These are phyloP conservation scores for Mechanitis mazaeus DNA, from an alignment of 2,888 invertebrate species.

Conservation along the genomic window DNA sequence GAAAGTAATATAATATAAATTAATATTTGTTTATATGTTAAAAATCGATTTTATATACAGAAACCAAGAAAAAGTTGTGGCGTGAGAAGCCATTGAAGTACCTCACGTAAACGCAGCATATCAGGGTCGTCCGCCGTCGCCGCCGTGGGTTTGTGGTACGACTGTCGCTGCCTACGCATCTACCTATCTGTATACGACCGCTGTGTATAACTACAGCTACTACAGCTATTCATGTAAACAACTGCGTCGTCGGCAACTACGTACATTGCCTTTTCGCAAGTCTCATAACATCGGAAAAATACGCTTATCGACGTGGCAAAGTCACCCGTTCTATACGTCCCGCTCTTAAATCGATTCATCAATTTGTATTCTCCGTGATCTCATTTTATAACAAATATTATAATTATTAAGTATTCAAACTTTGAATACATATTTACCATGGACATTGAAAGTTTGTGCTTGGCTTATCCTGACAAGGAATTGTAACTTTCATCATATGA, in stretches of 20 bases:
- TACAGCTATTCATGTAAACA: conserved; percentile 49
- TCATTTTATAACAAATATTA: not conserved
- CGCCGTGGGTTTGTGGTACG: conserved; percentile 55
- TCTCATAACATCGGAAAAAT: conserved; percentile 53
- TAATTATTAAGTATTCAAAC: conserved; percentile 8
- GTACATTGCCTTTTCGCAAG: conserved; percentile 23
- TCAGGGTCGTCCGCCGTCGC: conserved; percentile 69
- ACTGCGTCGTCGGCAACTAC: conserved; percentile 39
- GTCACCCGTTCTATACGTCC: not conserved
- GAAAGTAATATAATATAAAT: not conserved
- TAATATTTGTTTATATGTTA: not conserved
- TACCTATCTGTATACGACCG: conserved; percentile 42
- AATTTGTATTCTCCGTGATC: not conserved
- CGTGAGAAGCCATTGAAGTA: conserved; percentile 75
- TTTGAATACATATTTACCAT: not conserved
- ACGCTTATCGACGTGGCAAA: conserved; percentile 55
- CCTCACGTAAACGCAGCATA: conserved; percentile 71
- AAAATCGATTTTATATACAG: conserved; percentile 40
- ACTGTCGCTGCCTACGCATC: conserved; percentile 59
- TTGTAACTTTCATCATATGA: conserved; percentile 1
- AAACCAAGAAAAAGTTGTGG: conserved; percentile 63
- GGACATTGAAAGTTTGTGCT: not conserved
- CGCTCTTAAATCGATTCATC: not conserved
- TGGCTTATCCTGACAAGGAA: not conserved
- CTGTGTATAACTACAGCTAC: conserved; percentile 35